phyloP scores from a whole-genome alignment of 2,888 invertebrate genomes.

The Xanthostigma xanthostigma region DNA sequence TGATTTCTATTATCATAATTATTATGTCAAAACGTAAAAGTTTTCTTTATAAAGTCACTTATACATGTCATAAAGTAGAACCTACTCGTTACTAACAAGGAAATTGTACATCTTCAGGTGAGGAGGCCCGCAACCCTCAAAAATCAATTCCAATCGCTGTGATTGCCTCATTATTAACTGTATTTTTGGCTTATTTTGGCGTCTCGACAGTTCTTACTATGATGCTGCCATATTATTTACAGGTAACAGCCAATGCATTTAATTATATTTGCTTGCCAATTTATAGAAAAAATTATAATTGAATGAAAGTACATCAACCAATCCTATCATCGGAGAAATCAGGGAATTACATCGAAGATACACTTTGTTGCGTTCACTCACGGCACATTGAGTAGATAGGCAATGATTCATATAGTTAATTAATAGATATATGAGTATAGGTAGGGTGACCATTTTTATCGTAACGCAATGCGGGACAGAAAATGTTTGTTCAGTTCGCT shows the following conservation, averaged over 20 bases:
- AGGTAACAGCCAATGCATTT: constrained; percentile 29
- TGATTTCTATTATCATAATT: no score
- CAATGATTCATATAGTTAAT: no score
- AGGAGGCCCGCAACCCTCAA: constrained; percentile 80
- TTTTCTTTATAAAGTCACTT: background rate
- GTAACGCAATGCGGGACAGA: no score
- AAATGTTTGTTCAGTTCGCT: no score
- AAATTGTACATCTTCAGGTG: constrained; percentile 37
- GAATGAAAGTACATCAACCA: no score
- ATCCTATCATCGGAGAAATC: no score
- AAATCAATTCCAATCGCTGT: constrained; percentile 81
- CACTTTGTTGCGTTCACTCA: no score
- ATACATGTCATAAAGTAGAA: background rate
- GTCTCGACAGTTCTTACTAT: constrained; percentile 80
- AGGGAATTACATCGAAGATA: no score
- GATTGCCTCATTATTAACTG: constrained; percentile 63
- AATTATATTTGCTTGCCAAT: background rate
- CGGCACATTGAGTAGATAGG: no score
- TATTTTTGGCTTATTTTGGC: constrained; percentile 82
- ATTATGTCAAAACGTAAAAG: background rate
- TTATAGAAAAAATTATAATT: background rate
- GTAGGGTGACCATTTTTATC: no score
- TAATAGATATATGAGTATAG: no score
- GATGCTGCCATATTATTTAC: constrained; percentile 67
- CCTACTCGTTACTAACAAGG: background rate